Percentiles rank a stretch among this genome's conserved stretches.
Evolutionary conservation across 2,113 vertebrate genomes (phyloP).

Genomic region (Pterocles burchelli): DNA sequence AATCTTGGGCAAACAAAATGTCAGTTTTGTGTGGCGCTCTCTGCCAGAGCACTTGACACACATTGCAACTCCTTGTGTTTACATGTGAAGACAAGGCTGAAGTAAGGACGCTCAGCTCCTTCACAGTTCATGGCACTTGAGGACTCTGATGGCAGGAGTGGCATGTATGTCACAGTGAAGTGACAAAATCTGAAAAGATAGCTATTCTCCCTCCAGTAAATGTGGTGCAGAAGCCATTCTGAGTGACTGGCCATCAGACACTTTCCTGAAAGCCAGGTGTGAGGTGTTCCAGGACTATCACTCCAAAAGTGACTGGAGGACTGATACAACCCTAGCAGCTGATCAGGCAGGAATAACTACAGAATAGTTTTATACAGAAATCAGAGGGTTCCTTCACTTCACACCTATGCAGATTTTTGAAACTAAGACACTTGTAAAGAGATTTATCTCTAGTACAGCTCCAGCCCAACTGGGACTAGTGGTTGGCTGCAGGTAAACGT

Average conservation of each 20-base stretch:
- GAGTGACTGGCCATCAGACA: background rate
- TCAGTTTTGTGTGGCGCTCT: background rate
- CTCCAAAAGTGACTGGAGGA: background rate
- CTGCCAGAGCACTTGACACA: background rate
- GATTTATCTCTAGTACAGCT: background rate
- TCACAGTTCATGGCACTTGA: background rate
- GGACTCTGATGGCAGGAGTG: background rate
- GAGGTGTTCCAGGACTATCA: background rate
- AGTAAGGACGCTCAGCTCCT: background rate
- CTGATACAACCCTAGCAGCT: background rate
- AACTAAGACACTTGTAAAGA: background rate
- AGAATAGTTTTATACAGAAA: background rate
- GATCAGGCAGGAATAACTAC: background rate
- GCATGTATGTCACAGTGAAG: background rate
- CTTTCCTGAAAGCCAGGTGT: background rate
- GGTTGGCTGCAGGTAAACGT: rapidly evolving
- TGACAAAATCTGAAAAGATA: background rate
- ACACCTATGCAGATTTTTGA: background rate
- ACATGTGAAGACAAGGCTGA: background rate
- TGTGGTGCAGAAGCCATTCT: background rate
- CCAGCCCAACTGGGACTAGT: background rate
- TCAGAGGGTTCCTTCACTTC: background rate
- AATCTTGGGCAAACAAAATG: background rate
- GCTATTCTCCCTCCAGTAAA: background rate
- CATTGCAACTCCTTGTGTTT: background rate